phyloP scores from a whole-genome alignment of 2,797 vertebrate species.

The Saxicola maurus region DNA sequence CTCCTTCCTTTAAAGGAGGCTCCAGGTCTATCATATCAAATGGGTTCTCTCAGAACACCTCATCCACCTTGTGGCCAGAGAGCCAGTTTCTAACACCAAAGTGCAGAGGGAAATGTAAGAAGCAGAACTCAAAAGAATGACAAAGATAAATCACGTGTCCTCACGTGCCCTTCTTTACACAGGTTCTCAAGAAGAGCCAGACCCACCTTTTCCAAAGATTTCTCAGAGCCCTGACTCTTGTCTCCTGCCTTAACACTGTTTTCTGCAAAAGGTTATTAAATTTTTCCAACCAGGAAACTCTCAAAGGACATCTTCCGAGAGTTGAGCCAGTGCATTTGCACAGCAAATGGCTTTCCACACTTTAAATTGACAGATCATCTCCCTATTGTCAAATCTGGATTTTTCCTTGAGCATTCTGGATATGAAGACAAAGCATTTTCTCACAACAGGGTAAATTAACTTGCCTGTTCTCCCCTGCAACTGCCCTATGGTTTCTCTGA shows the following conservation, averaged over 20 bases:
- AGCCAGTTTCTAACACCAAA: neutral
- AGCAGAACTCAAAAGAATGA: neutral
- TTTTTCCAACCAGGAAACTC: neutral
- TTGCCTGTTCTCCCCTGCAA: neutral
- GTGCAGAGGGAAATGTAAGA: neutral
- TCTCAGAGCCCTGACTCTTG: neutral
- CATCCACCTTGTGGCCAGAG: neutral
- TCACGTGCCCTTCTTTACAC: neutral
- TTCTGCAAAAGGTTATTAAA: neutral
- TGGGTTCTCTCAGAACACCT: neutral
- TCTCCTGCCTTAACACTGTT: neutral
- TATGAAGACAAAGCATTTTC: neutral
- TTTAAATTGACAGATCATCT: neutral
- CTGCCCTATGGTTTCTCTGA: neutral
- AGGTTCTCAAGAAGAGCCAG: neutral
- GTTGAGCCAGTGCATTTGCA: neutral
- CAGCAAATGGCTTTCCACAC: neutral
- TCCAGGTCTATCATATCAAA: neutral
- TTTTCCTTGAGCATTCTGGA: neutral
- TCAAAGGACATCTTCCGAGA: neutral
- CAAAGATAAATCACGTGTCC: rapidly evolving
- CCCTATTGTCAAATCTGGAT: neutral
- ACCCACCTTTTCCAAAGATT: neutral
- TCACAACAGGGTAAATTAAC: neutral
- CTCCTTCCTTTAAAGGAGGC: neutral